Base-by-base conservation (phyloP, 2,888 invertebrate genomes). In the Melangyna quadrimaculata region DNA sequence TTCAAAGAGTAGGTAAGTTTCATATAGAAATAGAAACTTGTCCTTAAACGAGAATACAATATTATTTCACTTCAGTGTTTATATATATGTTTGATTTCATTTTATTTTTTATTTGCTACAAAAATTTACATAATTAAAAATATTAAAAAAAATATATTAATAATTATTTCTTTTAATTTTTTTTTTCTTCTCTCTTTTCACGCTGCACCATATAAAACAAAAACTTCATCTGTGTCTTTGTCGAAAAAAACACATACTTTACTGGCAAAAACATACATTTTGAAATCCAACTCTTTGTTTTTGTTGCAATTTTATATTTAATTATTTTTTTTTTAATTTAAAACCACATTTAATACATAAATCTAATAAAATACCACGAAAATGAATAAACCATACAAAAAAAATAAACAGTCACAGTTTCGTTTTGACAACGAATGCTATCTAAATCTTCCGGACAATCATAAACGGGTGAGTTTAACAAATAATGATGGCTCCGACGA, bases 381-480 rank as follows among this genome's bases (percentile, higher is more conserved):
- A 27, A 27, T 27, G 9, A 48, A 17, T 19, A 48, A 59, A 27
- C 2, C 14, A 65, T 37, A 24, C 79, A 51, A 40, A 45, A 57
- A 91, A 24, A 82, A 51, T 40, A 45, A 57, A 91, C 95, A 99
- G 98, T 98, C 98, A 94, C 99, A 99, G 94, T 99, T 99, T 94
- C 96, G 99, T 93, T 99, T 99, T 94, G 99, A 99, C 95, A 99
- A 98, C 94, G 99, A 99, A 95, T 98, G 98, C 94, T 97, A 97
- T 94, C 95, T 98, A 93, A 97, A 97, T 94, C 95, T 99, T 92
- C 98, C 98, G 93, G 99, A 99, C 94, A 98, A 98, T 94, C 98
- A 98, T 94, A 98, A 97, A 95, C 95, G 98, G 97, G 98, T 98
- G 96, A 97, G 97, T 96, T 70, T 87, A 73, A 70, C 45, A 87